Evolutionary conservation across 2,113 vertebrate genomes (phyloP).

Genomic region (Phoxinus phoxinus): DNA sequence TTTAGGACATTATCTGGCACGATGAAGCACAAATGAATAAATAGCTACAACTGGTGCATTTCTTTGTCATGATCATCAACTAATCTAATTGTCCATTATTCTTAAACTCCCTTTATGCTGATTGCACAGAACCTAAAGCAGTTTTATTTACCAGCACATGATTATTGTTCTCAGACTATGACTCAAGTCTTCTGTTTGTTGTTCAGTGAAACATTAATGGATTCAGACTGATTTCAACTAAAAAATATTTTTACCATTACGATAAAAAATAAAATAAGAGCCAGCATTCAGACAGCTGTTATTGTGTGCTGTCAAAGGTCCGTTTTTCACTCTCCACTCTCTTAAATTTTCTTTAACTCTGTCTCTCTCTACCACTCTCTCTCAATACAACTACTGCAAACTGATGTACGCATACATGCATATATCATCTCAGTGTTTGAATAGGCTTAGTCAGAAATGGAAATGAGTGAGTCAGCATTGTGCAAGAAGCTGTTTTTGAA

Average conservation of each 20-base stretch:
- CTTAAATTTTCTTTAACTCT: neutral
- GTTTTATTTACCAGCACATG: neutral
- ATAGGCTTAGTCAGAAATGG: constrained; percentile 44
- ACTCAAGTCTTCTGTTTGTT: constrained; percentile 1
- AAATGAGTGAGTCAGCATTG: constrained; percentile 47
- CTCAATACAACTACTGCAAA: neutral
- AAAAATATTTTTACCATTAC: constrained; percentile 2
- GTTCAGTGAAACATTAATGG: constrained; percentile 15
- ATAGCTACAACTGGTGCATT: neutral
- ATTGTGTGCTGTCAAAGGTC: neutral
- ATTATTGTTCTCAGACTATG: neutral
- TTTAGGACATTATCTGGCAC: neutral
- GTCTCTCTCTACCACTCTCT: neutral
- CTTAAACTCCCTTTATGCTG: neutral
- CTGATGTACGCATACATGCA: neutral
- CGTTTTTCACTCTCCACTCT: neutral
- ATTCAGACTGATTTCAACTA: neutral
- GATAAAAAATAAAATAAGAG: neutral
- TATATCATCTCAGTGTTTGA: constrained; percentile 33
- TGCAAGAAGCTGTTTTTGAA: constrained; percentile 36
- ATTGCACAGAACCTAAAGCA: neutral
- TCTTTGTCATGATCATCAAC: neutral
- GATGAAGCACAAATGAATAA: constrained; percentile 18
- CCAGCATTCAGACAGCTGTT: constrained; percentile 1
- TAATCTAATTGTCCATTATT: neutral